phyloP scores from a whole-genome alignment of 2,888 invertebrate genomes.

The Lathronympha strigana region DNA sequence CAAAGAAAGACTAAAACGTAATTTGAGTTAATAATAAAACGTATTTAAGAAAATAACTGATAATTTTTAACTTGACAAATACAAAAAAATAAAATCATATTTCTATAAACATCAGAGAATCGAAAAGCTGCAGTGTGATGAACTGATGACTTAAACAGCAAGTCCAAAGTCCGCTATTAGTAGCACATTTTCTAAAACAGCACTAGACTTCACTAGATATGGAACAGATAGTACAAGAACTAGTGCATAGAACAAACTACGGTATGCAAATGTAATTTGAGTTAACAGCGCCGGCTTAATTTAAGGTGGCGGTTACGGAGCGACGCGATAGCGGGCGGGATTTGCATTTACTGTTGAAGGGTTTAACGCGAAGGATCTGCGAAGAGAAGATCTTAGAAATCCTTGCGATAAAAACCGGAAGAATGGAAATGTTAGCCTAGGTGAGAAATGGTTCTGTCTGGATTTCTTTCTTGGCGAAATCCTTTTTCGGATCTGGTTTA shows the following conservation, averaged over 20 bases:
- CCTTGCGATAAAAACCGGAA: slow-evolving; percentile 3
- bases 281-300: slow-evolving; percentile 64
- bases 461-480: not conserved
- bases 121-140: no score
- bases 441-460: not conserved
- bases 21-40: no score
- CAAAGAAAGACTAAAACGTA: no score
- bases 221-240: not conserved
- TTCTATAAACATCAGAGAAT: no score
- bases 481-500: not conserved
- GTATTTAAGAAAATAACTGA: no score
- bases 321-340: slow-evolving; percentile 17
- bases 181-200: not conserved
- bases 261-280: slow-evolving; percentile 81
- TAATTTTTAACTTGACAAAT: no score
- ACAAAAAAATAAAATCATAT: no score
- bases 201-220: not conserved
- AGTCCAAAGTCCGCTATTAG: not conserved
- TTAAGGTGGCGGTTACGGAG: slow-evolving; percentile 46
- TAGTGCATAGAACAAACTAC: slow-evolving; percentile 49
- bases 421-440: not conserved
- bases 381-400: not conserved
- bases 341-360: slow-evolving; percentile 20
- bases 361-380: slow-evolving; percentile 3
- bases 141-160: not conserved